These are phyloP conservation scores for Liopterus haemorrhoidalis DNA, from an alignment of 2,888 invertebrate genomes.

Conservation along the genomic window DNA sequence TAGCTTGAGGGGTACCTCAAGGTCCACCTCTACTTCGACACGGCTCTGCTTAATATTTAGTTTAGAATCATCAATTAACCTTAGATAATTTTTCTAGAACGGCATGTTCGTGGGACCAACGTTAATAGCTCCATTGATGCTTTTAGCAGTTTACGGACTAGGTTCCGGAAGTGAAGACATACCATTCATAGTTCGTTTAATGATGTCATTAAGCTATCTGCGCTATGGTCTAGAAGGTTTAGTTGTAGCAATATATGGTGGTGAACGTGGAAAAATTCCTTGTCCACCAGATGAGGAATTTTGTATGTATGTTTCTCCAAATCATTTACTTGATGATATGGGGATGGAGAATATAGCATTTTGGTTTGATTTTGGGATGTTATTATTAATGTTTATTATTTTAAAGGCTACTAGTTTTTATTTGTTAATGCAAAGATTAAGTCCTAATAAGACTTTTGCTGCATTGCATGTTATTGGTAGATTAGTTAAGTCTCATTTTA, in stretches of 20 bases:
- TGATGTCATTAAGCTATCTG: conserved; percentile 72
- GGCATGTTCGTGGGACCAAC: conserved; percentile 88
- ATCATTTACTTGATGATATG: conserved; percentile 68
- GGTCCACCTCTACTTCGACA: too few relatives aligned
- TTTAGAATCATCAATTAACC: too few relatives aligned
- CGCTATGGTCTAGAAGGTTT: conserved; percentile 61
- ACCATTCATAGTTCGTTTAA: conserved; percentile 69
- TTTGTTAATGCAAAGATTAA: conserved; percentile 63
- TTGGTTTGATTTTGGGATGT: conserved; percentile 59
- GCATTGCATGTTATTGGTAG: conserved; percentile 64
- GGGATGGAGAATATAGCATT: conserved; percentile 67
- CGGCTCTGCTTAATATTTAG: too few relatives aligned
- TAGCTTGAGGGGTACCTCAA: too few relatives aligned
- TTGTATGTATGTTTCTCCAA: conserved; percentile 69
- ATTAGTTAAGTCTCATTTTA: conserved; percentile 57
- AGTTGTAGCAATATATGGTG: conserved; percentile 73
- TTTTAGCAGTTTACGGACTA: conserved; percentile 81
- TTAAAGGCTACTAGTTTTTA: conserved; percentile 67
- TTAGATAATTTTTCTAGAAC: conserved; percentile 64
- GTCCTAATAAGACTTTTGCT: conserved; percentile 64
- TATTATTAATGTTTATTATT: conserved; percentile 55
- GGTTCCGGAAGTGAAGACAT: conserved; percentile 64
- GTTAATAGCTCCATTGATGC: conserved; percentile 77
- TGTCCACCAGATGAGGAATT: conserved; percentile 67
- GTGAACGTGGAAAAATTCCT: conserved; percentile 62